Evolutionary conservation across 2,888 invertebrate genomes (phyloP).

Genomic region (Euproctis similis): DNA sequence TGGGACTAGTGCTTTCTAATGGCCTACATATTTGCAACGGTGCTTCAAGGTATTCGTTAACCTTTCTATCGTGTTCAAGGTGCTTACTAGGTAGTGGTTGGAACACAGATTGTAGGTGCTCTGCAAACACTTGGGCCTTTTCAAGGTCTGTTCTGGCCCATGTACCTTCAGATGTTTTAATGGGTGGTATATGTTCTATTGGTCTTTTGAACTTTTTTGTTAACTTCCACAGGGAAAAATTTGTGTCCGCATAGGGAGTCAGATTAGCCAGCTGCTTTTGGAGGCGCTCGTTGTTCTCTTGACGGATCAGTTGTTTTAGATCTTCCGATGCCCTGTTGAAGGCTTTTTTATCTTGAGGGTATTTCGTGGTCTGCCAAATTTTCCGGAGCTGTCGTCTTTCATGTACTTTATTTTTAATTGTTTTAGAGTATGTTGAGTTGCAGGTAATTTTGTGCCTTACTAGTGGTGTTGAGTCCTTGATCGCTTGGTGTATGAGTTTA

Average conservation of each 20-base stretch:
- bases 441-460: background rate
- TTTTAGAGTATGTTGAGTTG: background rate
- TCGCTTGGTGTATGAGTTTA: background rate
- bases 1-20: no score
- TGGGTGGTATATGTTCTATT: conserved; percentile 1
- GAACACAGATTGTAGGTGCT: no score
- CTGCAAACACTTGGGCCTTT: no score
- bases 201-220: conserved; percentile 1
- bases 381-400: background rate
- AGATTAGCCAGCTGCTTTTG: background rate
- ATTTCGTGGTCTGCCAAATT: background rate
- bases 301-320: background rate
- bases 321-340: no score
- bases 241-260: background rate
- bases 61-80: background rate
- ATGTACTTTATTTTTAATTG: background rate
- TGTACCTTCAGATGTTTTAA: background rate
- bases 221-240: background rate
- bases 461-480: background rate
- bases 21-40: conserved; percentile 2
- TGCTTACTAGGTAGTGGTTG: background rate
- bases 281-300: background rate
- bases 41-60: background rate
- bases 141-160: background rate
- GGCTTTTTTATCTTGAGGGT: background rate